Conservation (phyloP, 1,140 invertebrate species). For the Heliconius eleuchia region DNA sequence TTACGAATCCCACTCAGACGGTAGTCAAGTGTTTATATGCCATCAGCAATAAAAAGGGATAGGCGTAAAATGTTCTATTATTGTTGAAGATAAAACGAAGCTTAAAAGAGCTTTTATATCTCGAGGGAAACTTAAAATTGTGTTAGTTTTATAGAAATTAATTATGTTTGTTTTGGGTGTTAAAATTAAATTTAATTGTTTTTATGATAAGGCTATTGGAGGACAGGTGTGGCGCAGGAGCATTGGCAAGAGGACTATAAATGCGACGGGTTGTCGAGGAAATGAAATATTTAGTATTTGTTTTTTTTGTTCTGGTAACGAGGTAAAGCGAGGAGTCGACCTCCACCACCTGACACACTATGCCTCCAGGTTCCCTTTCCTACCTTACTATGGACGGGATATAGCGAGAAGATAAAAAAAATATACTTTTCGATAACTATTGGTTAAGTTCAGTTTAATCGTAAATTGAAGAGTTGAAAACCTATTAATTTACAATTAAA, state of each 20-base stretch:
- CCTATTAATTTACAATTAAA: too few species aligned
- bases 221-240: too few species aligned
- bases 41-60: constrained; percentile 44
- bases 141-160: constrained; percentile 36
- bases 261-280: too few species aligned
- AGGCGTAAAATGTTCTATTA: constrained; percentile 42
- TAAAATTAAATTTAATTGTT: neutral
- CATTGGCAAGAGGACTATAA: too few species aligned
- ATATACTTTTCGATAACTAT: too few species aligned
- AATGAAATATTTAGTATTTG: too few species aligned
- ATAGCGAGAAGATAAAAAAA: too few species aligned
- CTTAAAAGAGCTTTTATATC: constrained; percentile 40
- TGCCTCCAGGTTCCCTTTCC: neutral
- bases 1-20: constrained; percentile 36
- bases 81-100: constrained; percentile 39
- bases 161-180: constrained; percentile 13
- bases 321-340: too few species aligned
- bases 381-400: too few species aligned
- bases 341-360: neutral
- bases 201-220: neutral
- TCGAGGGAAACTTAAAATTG: constrained; percentile 35
- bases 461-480: too few species aligned
- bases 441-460: too few species aligned
- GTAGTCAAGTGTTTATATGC: constrained; percentile 41
- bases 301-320: too few species aligned